Base-by-base conservation (phyloP, 2,888 invertebrate species). In the Amiota mariae region DNA sequence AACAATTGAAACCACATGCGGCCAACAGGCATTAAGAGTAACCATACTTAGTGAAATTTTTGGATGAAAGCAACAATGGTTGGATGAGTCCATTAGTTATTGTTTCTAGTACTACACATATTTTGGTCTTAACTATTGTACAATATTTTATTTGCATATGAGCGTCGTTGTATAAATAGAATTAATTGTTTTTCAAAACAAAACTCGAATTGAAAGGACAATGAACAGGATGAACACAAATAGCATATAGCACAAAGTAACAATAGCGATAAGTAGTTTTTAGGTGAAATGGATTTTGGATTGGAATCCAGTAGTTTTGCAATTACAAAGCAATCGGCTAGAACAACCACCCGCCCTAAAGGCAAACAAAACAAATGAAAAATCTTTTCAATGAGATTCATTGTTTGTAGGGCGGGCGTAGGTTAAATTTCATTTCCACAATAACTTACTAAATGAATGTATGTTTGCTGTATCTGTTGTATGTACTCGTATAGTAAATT, bases 171-270 rank as follows among this genome's bases (percentile, higher is more conserved):
- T 82, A 82, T 82, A 84, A 84, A 84, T 81, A 84, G 78, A 77
- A 84, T 85, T 84, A 85, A 84, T 84, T 84, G 86, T 84, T 85
- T 84, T 76, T 78, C 75, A 82, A 84, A 83, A 83, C 85, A 83
- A 83, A 77, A 81, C 15, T 3, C 75, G 56, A 67, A 36, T 6
- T 36, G 36, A 36, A 36, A 68, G 75, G 80, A 81, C 81, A 81
- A 81, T 49, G 18, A 57, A 54, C n/a, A 72, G 54, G 72, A 64
- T 66, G 56, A 73, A 71, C 67, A 71, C 72, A 71, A 73, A 54
- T 51, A 15, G 54, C 54, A 59, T 3, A 57, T 10, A 57, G 15
- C 54, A 54, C 12, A n/a, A n/a, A 54, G 54, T n/a, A 13, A 48
- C 48, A 47, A 15, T 15, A 56, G 11, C 24, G 68, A 2, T n/a